Conservation (phyloP, 2,113 vertebrate genomes). For the Micronycteris hirsuta region DNA sequence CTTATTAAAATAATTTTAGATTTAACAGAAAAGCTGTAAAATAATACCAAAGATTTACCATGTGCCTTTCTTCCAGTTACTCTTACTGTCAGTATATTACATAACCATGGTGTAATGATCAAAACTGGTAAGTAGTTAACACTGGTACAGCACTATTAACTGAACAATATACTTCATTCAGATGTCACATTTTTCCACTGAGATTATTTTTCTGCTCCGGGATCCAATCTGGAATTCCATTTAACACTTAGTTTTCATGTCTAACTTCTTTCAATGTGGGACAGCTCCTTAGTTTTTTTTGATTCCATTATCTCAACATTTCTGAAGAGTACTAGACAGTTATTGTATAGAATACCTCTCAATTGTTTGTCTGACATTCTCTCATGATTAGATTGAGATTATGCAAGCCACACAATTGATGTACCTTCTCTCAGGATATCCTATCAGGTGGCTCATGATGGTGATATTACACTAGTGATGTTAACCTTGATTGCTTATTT, state of each 20-base stretch:
- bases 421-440: background rate
- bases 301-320: background rate
- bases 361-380: background rate
- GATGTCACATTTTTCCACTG: background rate
- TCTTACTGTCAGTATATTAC: background rate
- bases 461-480: background rate
- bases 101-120: background rate
- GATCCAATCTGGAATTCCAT: background rate
- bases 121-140: background rate
- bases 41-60: background rate
- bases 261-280: background rate
- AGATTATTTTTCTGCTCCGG: background rate
- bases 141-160: background rate
- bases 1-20: conserved; percentile 18
- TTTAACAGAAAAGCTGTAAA: conserved; percentile 22
- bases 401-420: background rate
- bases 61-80: background rate
- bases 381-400: background rate
- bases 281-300: background rate
- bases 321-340: background rate
- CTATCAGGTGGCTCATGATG: background rate
- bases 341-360: background rate
- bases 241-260: background rate
- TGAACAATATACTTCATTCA: background rate
- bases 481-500: background rate